A percentile compares a stretch with the other conserved stretches of the same genome.
These are phyloP conservation scores for Tachyglossus aculeatus DNA, from an alignment of 2,797 vertebrate species.

Conservation along the genomic window DNA sequence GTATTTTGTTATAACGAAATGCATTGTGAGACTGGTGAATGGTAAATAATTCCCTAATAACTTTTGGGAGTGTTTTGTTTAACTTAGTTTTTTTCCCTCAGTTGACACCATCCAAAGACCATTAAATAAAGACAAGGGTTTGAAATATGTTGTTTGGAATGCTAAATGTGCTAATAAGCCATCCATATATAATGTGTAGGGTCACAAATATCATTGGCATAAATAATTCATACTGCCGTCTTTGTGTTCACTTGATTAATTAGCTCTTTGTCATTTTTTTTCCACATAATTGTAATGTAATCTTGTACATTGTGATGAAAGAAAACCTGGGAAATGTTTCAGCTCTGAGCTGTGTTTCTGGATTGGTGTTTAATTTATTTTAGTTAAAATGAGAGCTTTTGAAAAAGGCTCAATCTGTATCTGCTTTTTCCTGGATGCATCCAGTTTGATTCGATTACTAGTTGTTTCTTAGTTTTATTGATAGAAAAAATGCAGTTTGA, in stretches of 20 bases:
- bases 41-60: too few species aligned
- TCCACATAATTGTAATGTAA: conserved; percentile 50
- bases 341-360: conserved; percentile 51
- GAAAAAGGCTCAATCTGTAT: conserved; percentile 50
- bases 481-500: conserved; percentile 32
- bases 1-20: too few species aligned
- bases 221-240: conserved; percentile 53
- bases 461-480: conserved; percentile 11
- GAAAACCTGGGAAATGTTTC: conserved; percentile 60
- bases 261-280: conserved; percentile 57
- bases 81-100: too few species aligned
- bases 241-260: conserved; percentile 54
- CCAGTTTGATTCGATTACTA: conserved; percentile 38
- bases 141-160: conserved; percentile 27
- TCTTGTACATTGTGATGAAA: conserved; percentile 56
- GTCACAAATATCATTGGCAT: conserved; percentile 60
- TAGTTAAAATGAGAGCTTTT: conserved; percentile 45
- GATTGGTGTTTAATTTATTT: conserved; percentile 50
- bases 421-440: conserved; percentile 20
- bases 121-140: background rate
- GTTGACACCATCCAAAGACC: conserved; percentile 24
- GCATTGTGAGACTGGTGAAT: too few species aligned
- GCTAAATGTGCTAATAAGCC: conserved; percentile 28
- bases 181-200: conserved; percentile 61
- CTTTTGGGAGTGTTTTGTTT: too few species aligned